These are phyloP conservation scores for Zaprionus africanus DNA, from an alignment of 1,140 invertebrate genomes.

Conservation along the genomic window DNA sequence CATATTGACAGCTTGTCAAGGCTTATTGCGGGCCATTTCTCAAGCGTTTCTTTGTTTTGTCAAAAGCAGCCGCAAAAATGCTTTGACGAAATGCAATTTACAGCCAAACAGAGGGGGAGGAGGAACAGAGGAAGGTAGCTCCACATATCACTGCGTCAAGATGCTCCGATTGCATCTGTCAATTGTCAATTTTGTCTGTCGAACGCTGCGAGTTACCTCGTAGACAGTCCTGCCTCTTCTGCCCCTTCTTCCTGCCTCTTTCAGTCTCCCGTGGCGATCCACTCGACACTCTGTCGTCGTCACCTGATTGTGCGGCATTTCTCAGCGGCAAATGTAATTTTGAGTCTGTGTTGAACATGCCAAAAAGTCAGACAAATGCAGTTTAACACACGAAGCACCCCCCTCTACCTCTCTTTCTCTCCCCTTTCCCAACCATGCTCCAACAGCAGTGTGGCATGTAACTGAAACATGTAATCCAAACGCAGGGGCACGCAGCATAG, in stretches of 20 bases:
- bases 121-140: not conserved
- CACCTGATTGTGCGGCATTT: constrained; percentile 67
- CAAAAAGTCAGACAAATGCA: constrained; percentile 71
- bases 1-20: constrained; percentile 78
- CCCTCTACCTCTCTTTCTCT: not conserved
- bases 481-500: constrained; percentile 52
- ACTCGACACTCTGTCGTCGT: constrained; percentile 60
- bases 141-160: constrained; percentile 15
- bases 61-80: constrained; percentile 71
- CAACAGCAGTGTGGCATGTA: constrained; percentile 58
- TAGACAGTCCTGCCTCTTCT: not conserved
- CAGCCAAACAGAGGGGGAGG: not conserved
- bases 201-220: constrained; percentile 63
- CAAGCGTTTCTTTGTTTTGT: constrained; percentile 61
- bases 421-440: not conserved
- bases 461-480: constrained; percentile 72
- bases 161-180: constrained; percentile 75
- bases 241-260: not conserved
- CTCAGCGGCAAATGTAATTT: constrained; percentile 68
- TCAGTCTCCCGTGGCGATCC: not conserved
- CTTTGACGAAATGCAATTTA: constrained; percentile 81
- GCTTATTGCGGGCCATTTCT: constrained; percentile 61
- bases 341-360: constrained; percentile 51
- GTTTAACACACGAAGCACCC: constrained; percentile 71
- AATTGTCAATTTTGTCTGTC: constrained; percentile 66